Base-by-base conservation (phyloP, 2,113 vertebrate species). In the Macaca nemestrina region DNA sequence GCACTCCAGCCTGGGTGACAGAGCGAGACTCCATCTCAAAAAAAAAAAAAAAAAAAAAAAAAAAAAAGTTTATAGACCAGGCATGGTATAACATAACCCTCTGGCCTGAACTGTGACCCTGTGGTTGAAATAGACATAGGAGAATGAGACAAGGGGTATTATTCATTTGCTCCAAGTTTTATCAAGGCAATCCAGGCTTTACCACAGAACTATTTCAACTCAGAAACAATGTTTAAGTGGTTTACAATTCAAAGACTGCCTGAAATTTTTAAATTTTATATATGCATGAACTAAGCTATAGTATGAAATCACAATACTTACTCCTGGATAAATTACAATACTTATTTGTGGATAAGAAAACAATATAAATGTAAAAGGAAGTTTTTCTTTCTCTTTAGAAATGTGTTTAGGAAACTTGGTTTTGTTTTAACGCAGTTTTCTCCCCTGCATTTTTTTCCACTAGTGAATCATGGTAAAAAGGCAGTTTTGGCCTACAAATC, bases 111-210 rank as follows among this genome's bases (percentile, higher is more conserved):
- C 30, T 75, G 32, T 75, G 52, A 82, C 40, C 27, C 10, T 67
- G 8, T 79, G n/a, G 32, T n/a, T 91, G 38, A 83, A 88, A 59
- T 18, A 73, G n/a, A 81, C 32, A 14, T 30, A 64, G 45, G 52
- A 20, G 35, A 82, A 88, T 55, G 27, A 80, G 70, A 92, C n/a
- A 72, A 75, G 45, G 35, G 18, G n/a, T 40, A 80, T 70, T 81
- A 92, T 32, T 81, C 50, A 84, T 81, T 89, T 79, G 50, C 22
- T 86, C 64, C 27, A 93, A 86, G 32, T 93, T 89, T 85, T 86
- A 81, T 43, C 82, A 84, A 90, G 50, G 45, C 73, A 83, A 76
- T 57, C 55, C 38, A 97, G 20, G 40, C 35, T 93, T 95, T 75
- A 90, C 52, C 72, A 89, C 55, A 85, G 55, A 85, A 93, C 61